Evolutionary conservation across 2,888 invertebrate genomes (phyloP), one percentile per base, ranked within the genome.

Genomic region (Cepaea hortensis): DNA sequence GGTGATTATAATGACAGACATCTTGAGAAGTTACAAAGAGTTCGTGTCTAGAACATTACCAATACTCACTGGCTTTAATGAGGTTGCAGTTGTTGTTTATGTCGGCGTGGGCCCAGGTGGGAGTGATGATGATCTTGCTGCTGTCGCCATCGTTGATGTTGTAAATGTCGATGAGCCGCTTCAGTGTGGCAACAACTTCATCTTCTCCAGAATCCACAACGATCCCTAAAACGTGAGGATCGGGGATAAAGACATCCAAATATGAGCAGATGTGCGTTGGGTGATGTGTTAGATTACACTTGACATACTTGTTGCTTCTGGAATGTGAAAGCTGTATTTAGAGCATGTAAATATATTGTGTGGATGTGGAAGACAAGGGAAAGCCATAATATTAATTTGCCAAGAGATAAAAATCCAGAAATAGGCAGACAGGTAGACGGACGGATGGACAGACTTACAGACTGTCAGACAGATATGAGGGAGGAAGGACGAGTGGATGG

Each of bases 61-160:
- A 70, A n/a, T 75, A 89, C 90, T 89, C 72, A 90, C 90, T 90
- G 48, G 89, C 87, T 15, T 85, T 85, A 70, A 89, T 90, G 35
- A 90, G 88, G 65, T 87, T 88, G 81, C 88, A 90, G 84, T 89
- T 89, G 88, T 88, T 89, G 55, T 85, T 81, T 46, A 89, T 90
- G 87, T 92, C 90, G 23, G 92, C 85, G 55, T 90, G 88, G 84
- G 70, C 85, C 73, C 88, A 85, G 50, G 88, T 83, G 50, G 87
- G 85, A 81, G 88, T 87, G 13, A 89, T 61, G 80, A 87, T 62
- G 73, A 90, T 81, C 18, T 61, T 87, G 50, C 84, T 73, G 35
- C 84, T 73, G 79, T 80, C 75, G 35, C 72, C 77, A 35, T 80
- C 76, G 72, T 85, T 73, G 82, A 87, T 83, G 72, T 89, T 89